phyloP scores from a whole-genome alignment of 2,888 invertebrate genomes.

The Rotaria socialis region DNA sequence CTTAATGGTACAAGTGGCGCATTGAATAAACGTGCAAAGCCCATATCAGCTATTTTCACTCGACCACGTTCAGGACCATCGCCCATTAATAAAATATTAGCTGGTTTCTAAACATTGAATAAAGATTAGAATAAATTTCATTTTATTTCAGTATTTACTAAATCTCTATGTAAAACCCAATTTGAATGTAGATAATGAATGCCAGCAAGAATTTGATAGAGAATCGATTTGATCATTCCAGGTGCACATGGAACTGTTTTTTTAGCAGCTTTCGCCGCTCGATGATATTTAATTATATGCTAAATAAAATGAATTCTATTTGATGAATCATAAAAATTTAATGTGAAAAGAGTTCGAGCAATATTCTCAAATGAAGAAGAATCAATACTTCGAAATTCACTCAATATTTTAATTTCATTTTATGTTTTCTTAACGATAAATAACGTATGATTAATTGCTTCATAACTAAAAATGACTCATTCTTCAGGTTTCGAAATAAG shows the following conservation, averaged over 20 bases:
- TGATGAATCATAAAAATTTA: neutral
- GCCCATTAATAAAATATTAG: slow-evolving; percentile 98
- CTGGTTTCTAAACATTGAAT: slow-evolving; percentile 70
- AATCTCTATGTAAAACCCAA: slow-evolving; percentile 95
- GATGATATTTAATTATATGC: slow-evolving; percentile 96
- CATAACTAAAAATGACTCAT: no score
- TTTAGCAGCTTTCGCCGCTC: slow-evolving; percentile 93
- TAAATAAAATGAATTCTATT: slow-evolving; percentile 54
- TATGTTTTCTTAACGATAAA: no score
- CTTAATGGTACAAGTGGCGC: slow-evolving; percentile 93
- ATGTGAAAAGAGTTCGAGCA: no score
- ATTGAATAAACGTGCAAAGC: slow-evolving; percentile 93
- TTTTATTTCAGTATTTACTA: slow-evolving; percentile 65
- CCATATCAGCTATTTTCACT: slow-evolving; percentile 98
- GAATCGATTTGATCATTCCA: slow-evolving; percentile 77
- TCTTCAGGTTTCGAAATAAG: no score
- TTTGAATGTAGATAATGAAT: slow-evolving; percentile 97
- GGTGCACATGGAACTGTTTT: slow-evolving; percentile 90
- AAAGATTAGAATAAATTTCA: neutral
- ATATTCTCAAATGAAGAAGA: no score
- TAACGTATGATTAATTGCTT: no score
- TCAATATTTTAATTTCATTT: no score
- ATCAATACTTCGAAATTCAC: no score
- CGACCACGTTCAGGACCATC: slow-evolving; percentile 92
- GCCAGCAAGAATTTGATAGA: slow-evolving; percentile 95